Evolutionary conservation across 37 sponge, comb jelly and placozoan species (phyloP).

Genomic region (Dysidea cf. avara): DNA sequence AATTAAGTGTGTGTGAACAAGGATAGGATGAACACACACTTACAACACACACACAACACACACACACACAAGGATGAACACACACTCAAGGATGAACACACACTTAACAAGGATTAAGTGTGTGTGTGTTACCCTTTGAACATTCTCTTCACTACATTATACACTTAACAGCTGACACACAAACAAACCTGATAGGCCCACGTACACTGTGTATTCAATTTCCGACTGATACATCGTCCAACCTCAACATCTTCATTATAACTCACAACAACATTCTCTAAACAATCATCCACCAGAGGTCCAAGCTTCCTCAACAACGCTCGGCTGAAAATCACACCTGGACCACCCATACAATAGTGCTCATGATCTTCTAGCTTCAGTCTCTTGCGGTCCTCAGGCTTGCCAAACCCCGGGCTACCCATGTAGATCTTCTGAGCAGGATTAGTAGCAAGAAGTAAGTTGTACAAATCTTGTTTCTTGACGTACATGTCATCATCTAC

Average conservation of each 20-base stretch:
- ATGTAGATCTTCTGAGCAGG: conserved; percentile 73
- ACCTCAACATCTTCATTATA: conserved; percentile 72
- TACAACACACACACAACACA: too few relatives aligned
- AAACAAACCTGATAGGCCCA: conserved; percentile 45
- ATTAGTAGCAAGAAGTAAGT: conserved; percentile 40
- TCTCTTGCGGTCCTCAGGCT: conserved; percentile 23
- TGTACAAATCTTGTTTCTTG: conserved; percentile 21
- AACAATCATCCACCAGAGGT: conserved; percentile 52
- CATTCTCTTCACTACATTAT: too few relatives aligned
- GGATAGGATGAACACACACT: too few relatives aligned
- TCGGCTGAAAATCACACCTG: conserved; percentile 70
- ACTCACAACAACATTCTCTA: conserved; percentile 37
- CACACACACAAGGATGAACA: too few relatives aligned
- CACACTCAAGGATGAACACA: too few relatives aligned
- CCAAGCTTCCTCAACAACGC: conserved; percentile 49
- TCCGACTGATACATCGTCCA: conserved; percentile 55
- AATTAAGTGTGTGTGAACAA: too few relatives aligned
- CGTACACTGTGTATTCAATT: conserved; percentile 58
- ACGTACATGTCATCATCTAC: conserved; percentile 78
- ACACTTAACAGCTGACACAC: too few relatives aligned
- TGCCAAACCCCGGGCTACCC: conserved; percentile 74
- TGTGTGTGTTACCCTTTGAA: too few relatives aligned
- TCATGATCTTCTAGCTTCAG: conserved; percentile 49
- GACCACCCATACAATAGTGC: conserved; percentile 86
- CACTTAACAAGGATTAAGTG: too few relatives aligned